A percentile compares a stretch with the other conserved stretches of the same genome.
phyloP scores from a whole-genome alignment of 2,888 invertebrate genomes.

The Alloscopus bannaensis region DNA sequence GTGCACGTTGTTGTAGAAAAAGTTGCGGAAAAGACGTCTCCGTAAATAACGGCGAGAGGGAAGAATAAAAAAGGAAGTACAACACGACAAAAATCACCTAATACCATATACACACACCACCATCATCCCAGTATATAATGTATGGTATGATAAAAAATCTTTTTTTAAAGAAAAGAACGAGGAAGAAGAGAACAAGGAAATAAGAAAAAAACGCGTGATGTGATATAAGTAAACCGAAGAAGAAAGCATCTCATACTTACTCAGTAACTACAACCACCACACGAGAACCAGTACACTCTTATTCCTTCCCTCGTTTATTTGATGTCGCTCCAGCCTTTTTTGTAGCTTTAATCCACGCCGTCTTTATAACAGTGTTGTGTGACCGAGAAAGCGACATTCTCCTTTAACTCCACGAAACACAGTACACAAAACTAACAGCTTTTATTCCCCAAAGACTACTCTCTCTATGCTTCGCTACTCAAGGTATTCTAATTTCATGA shows the following conservation, averaged over 20 bases:
- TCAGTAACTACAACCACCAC: conserved; percentile 10
- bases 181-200: conserved; percentile 22
- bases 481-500: conserved; percentile 64
- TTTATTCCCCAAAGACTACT: conserved; percentile 63
- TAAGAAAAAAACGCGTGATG: conserved; percentile 20
- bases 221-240: conserved; percentile 11
- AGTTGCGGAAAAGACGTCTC: conserved; percentile 53
- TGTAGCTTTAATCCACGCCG: neutral
- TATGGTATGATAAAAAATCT: conserved; percentile 49
- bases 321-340: conserved; percentile 52
- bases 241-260: conserved; percentile 2
- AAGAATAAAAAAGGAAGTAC: conserved; percentile 40
- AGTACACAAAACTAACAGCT: conserved; percentile 58
- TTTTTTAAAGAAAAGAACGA: conserved; percentile 32
- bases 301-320: conserved; percentile 62
- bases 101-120: no score
- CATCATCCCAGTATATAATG: conserved; percentile 37
- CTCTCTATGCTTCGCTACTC: conserved; percentile 48
- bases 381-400: conserved; percentile 22
- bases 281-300: conserved; percentile 18
- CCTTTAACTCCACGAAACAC: conserved; percentile 16
- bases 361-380: conserved; percentile 8
- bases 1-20: conserved; percentile 31
- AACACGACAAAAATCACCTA: conserved; percentile 48
- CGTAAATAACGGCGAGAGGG: conserved; percentile 59